Percentiles rank a stretch among this genome's conserved stretches.
These are phyloP conservation scores for Drosophila engyochracea DNA, from an alignment of 2,888 invertebrate genomes.

Conservation along the genomic window DNA sequence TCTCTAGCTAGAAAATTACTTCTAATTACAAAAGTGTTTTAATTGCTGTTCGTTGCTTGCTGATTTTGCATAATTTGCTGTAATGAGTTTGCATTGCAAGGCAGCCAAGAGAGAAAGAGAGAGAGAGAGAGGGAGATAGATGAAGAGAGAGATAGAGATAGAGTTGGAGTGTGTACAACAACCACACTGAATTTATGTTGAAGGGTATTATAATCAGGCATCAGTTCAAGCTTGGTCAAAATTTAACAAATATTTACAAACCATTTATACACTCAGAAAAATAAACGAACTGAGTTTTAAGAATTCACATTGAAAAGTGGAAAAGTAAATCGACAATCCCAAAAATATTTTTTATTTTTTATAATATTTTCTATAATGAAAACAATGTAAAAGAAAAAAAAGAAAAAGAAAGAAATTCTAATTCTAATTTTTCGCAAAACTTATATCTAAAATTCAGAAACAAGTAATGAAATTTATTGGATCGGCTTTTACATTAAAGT, in stretches of 20 bases:
- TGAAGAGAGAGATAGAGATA: background rate
- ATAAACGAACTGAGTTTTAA: background rate
- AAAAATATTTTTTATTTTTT: background rate
- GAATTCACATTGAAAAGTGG: too few species aligned
- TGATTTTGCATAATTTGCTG: constrained; percentile 71
- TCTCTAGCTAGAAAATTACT: constrained; percentile 56
- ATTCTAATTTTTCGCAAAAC: background rate
- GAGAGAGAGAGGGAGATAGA: background rate
- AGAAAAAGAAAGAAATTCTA: background rate
- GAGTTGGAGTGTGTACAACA: background rate
- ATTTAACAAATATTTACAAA: background rate
- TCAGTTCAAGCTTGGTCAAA: background rate
- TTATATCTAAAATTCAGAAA: background rate
- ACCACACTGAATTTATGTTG: background rate
- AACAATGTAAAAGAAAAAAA: too few species aligned
- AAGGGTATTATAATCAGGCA: background rate
- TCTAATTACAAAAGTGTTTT: constrained; percentile 62
- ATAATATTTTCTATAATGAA: background rate
- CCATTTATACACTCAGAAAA: background rate
- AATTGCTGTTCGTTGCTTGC: constrained; percentile 10
- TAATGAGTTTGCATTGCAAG: constrained; percentile 57
- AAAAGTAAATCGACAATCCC: too few species aligned
- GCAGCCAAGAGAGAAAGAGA: background rate
- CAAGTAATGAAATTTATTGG: background rate
- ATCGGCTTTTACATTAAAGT: background rate